phyloP scores from a whole-genome alignment of 2,888 invertebrate species.

The Euzetes globulus region DNA sequence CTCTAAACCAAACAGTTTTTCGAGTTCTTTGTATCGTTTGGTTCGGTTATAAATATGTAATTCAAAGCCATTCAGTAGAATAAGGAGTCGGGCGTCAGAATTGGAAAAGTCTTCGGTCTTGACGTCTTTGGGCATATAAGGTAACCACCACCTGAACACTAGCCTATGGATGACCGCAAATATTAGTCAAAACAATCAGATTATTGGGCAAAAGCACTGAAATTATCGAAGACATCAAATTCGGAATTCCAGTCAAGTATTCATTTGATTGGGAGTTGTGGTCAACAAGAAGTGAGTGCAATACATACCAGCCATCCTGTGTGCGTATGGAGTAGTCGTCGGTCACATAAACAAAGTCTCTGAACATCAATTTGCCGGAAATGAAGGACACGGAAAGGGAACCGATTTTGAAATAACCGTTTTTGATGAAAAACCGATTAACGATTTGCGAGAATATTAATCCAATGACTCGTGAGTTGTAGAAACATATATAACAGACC shows the following conservation, averaged over 20 bases:
- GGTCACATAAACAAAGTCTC: conserved; percentile 86
- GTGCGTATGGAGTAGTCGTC: conserved; percentile 85
- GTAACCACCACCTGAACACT: conserved; percentile 96
- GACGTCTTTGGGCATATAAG: conserved; percentile 78
- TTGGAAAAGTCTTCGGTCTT: conserved; percentile 74
- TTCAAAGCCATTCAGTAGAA: conserved; percentile 88
- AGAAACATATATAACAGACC: conserved; percentile 89
- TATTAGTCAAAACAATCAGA: background rate
- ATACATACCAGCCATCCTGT: conserved; percentile 74
- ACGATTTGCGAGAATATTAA: conserved; percentile 78
- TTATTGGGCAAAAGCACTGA: background rate
- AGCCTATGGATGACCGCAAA: conserved; percentile 47
- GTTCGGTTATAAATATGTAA: conserved; percentile 90
- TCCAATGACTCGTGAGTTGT: conserved; percentile 85
- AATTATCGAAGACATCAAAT: too few species aligned
- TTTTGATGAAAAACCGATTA: conserved; percentile 63
- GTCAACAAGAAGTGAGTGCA: too few species aligned
- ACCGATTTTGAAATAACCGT: conserved; percentile 33
- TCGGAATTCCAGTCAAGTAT: too few species aligned
- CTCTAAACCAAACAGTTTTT: conserved; percentile 71
- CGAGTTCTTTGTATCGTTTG: conserved; percentile 72
- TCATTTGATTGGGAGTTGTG: too few species aligned
- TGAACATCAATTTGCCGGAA: conserved; percentile 96
- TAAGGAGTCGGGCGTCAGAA: conserved; percentile 81
- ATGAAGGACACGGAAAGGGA: conserved; percentile 90